phyloP scores from a whole-genome alignment of 35 echinoderm and acorn worm genomes.

The Holothuria glaberrima region DNA sequence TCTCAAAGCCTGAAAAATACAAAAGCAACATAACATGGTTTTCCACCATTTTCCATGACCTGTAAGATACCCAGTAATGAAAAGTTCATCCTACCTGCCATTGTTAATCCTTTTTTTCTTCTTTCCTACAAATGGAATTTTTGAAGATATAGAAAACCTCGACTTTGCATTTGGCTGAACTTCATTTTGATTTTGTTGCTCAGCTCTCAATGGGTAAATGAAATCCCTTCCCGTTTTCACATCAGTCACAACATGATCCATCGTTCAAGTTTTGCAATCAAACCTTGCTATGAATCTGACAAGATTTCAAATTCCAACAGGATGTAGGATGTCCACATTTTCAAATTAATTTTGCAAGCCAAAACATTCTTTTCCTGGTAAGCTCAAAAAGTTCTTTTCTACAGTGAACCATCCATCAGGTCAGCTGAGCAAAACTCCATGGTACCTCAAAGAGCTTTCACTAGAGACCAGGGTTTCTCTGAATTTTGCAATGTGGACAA shows the following conservation, averaged over 20 bases:
- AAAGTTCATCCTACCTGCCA: too few species aligned
- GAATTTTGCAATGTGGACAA: too few species aligned
- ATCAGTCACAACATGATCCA: conserved; percentile 43
- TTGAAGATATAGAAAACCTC: conserved; percentile 10
- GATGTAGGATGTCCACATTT: neutral
- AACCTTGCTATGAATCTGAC: neutral
- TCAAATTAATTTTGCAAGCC: neutral
- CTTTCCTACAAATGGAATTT: conserved; percentile 21
- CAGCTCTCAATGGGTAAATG: neutral
- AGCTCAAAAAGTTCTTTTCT: too few species aligned
- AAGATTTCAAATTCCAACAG: neutral
- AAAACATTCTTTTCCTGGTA: neutral
- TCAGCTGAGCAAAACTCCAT: too few species aligned
- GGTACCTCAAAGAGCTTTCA: too few species aligned
- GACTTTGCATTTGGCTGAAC: neutral
- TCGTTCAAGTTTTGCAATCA: neutral
- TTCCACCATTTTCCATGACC: too few species aligned
- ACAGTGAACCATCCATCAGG: too few species aligned
- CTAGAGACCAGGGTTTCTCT: too few species aligned
- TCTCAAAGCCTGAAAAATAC: too few species aligned
- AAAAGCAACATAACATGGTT: too few species aligned
- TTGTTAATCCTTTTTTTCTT: neutral
- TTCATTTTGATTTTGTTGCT: neutral
- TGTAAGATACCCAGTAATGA: too few species aligned
- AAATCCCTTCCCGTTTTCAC: conserved; percentile 31